Evolutionary conservation across 2,113 vertebrate species (phyloP), one percentile per base, ranked within the genome.

Genomic region (Eublepharis macularius): DNA sequence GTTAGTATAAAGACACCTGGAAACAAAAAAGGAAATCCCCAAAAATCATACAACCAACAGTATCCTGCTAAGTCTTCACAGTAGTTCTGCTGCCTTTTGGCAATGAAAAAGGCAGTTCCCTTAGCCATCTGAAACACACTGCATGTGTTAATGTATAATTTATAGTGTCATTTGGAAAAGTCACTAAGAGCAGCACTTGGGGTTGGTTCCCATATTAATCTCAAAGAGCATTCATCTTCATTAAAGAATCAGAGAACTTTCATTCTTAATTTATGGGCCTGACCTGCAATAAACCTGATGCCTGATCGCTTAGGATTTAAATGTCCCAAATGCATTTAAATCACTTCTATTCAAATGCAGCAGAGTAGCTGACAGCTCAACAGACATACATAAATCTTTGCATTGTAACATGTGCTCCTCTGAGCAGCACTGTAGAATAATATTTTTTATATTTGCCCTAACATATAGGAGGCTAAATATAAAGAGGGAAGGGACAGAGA

Each of bases 201-300:
- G 49, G 82, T 21, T 90, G 69, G 87, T 89, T 92, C 80, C 85
- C 90, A 91, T 60, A 72, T 75, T 66, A 65, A 83, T 93, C 81
- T 89, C 88, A 86, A 10, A 76, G 85, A 90, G 36, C 77, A 91
- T 93, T 92, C 49, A 87, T 90, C 86, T 92, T 89, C 86, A 86
- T 93, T 94, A 93, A 81, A 88, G 80, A 77, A 83, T 74, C 34
- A 34, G 86, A 89, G 82, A 63, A 63, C 77, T 75, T 80, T 66
- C 34, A 1, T 24, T 83, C 13, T 87, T 80, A 87, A 83, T 81
- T 77, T 39, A 57, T 45, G 17, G 82, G 51, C 39, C 1, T 63
- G n/a, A 34, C 21, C 54, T 51, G 60, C 65, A 51, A 14, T 2
- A 4, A 85, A 86, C 76, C 32, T 29, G 47, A 24, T 77, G 49